Percentiles rank a stretch among this genome's conserved stretches.
Evolutionary conservation across 2,113 vertebrate species (phyloP).

Genomic region (Noctilio leporinus): DNA sequence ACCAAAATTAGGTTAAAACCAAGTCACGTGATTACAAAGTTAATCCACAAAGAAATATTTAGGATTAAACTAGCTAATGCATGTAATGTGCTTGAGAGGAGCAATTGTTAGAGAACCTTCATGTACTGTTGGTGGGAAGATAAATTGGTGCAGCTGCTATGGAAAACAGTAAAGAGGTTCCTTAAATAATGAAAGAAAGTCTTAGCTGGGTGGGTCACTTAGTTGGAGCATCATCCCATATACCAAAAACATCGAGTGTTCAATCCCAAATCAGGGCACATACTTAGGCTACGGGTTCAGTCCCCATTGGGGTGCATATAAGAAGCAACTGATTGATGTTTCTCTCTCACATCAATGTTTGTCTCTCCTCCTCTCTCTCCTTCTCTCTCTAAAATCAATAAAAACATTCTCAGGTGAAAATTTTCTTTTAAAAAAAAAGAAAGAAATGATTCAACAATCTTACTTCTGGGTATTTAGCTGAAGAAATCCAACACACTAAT

Average conservation of each 20-base stretch:
- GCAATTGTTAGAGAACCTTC: not conserved
- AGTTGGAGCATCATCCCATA: too few species aligned
- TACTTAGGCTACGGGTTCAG: too few species aligned
- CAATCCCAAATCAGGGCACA: too few species aligned
- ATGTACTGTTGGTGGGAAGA: not conserved
- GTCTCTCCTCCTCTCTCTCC: too few species aligned
- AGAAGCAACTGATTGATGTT: too few species aligned
- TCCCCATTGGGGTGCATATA: too few species aligned
- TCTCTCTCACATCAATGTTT: too few species aligned
- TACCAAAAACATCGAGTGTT: too few species aligned
- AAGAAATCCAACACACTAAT: not conserved
- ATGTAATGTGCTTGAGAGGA: not conserved
- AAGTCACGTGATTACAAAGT: rapidly evolving
- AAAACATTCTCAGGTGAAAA: too few species aligned
- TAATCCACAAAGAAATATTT: not conserved
- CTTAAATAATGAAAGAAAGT: not conserved
- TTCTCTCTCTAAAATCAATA: too few species aligned
- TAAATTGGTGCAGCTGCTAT: not conserved
- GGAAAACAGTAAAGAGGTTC: not conserved
- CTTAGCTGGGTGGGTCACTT: too few species aligned
- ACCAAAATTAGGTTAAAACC: not conserved
- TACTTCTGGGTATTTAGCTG: not conserved
- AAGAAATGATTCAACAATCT: not conserved
- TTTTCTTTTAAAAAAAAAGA: not conserved
- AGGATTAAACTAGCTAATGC: not conserved